A percentile compares a stretch with the other conserved stretches of the same genome.
Evolutionary conservation across 2,888 invertebrate genomes (phyloP).

Genomic region (Ennomos erosarius): DNA sequence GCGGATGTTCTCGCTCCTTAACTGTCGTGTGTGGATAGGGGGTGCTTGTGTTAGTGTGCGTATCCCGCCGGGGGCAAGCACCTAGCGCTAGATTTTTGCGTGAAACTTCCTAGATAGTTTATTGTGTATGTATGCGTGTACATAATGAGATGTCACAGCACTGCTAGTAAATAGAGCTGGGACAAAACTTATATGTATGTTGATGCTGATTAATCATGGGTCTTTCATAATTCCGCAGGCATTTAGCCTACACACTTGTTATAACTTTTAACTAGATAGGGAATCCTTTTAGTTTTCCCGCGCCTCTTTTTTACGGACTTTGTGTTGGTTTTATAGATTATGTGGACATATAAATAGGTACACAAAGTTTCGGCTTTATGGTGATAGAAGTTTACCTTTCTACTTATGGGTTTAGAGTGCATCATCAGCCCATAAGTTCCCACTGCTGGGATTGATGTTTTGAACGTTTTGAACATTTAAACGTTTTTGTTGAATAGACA

Average conservation of each 20-base stretch:
- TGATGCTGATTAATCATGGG: constrained; percentile 79
- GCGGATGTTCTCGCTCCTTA: constrained; percentile 74
- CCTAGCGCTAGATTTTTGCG: constrained; percentile 83
- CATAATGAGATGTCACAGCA: constrained; percentile 81
- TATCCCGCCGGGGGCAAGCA: constrained; percentile 68
- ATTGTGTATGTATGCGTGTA: constrained; percentile 65
- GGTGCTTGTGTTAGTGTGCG: constrained; percentile 47
- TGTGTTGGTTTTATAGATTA: constrained; percentile 3
- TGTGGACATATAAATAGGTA: neutral
- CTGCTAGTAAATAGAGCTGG: constrained; percentile 73
- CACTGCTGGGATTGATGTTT: too few species aligned
- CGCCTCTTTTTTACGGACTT: constrained; percentile 14
- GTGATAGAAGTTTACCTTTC: neutral
- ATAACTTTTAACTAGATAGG: constrained; percentile 40
- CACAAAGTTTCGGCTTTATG: neutral
- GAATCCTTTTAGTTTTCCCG: constrained; percentile 29
- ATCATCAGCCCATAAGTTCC: too few species aligned
- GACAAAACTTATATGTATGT: constrained; percentile 72
- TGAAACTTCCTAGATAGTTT: constrained; percentile 80
- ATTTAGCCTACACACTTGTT: constrained; percentile 31
- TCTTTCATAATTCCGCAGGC: constrained; percentile 64
- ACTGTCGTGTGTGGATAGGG: constrained; percentile 52
- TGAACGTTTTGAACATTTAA: too few species aligned
- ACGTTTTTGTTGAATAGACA: too few species aligned
- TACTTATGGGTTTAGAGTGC: too few species aligned